phyloP scores from a whole-genome alignment of 2,113 vertebrate species.

The Orycteropus afer region DNA sequence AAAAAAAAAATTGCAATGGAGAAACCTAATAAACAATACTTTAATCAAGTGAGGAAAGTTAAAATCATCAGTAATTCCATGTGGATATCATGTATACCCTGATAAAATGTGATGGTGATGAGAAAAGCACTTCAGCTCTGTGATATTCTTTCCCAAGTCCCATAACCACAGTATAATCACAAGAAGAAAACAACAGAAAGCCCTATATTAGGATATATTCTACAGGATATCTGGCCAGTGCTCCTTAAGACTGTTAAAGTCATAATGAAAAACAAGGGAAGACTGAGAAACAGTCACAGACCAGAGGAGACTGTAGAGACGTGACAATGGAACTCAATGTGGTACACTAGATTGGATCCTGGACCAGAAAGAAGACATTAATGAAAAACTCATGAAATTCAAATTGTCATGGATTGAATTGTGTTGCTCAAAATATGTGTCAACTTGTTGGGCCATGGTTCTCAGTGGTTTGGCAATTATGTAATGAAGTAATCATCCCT shows the following conservation, averaged over 20 bases:
- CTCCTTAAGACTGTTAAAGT: constrained; percentile 30
- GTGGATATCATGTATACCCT: not conserved
- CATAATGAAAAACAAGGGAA: constrained; percentile 41
- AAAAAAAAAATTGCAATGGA: not conserved
- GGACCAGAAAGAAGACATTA: not conserved
- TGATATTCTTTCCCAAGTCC: constrained; percentile 2
- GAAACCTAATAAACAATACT: not conserved
- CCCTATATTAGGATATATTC: not conserved
- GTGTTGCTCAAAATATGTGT: too few relatives aligned
- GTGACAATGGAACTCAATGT: not conserved
- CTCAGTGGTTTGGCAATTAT: too few relatives aligned
- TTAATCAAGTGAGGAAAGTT: not conserved
- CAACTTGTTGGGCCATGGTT: too few relatives aligned
- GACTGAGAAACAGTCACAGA: not conserved
- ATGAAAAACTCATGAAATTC: constrained; percentile 7
- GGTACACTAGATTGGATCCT: not conserved
- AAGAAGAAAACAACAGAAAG: constrained; percentile 41
- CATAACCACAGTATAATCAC: not conserved
- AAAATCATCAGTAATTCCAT: not conserved
- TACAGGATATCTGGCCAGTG: not conserved
- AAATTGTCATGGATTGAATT: too few relatives aligned
- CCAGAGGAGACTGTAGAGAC: not conserved
- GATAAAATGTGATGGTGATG: not conserved
- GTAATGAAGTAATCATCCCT: too few relatives aligned
- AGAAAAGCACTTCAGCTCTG: not conserved